Evolutionary conservation across 1,140 invertebrate species (phyloP), one percentile per base, ranked within the genome.

Genomic region (Anastatus disparis): DNA sequence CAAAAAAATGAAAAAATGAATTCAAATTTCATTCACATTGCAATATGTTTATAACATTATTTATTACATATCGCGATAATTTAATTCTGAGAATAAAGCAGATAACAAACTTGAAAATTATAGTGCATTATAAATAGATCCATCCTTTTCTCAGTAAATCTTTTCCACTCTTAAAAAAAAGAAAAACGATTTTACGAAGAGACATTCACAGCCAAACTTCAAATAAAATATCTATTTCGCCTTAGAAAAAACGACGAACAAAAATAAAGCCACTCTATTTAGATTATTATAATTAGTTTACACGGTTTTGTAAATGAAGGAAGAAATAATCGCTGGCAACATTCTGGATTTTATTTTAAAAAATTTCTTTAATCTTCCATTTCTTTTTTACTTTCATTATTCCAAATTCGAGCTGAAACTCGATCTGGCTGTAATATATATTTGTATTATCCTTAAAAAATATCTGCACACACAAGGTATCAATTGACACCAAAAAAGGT

Each of bases 131-230:
- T n/a, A n/a, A n/a, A n/a, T n/a, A n/a, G n/a, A 55, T n/a, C 53
- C 17, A 27, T n/a, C 50, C 20, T 42, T 74, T 71, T 40, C 20
- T 38, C 26, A 10, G 26, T 42, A n/a, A n/a, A 27, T 42, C 22
- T 2, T 55, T 6, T 22, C 3, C 3, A 55, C 52, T 9, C 24
- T 35, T 55, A 55, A 12, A n/a, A n/a, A n/a, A n/a, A 52, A 38
- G 35, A 38, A 27, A 64, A 52, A 61, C 58, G 44, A 9, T 70
- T 69, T 65, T 46, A 66, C 42, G n/a, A 38, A 61, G 24, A 62
- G 22, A 63, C 22, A 70, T 75, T 78, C 76, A 78, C 77, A 78
- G 77, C 77, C 77, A 75, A 76, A 70, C 73, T 75, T 56, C 72
- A 78, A 78, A 76, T 61, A 72, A 78, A 78, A 55, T 73, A 35